Evolutionary conservation across 2,113 vertebrate genomes (phyloP).

Genomic region (Australoheros scitulus): DNA sequence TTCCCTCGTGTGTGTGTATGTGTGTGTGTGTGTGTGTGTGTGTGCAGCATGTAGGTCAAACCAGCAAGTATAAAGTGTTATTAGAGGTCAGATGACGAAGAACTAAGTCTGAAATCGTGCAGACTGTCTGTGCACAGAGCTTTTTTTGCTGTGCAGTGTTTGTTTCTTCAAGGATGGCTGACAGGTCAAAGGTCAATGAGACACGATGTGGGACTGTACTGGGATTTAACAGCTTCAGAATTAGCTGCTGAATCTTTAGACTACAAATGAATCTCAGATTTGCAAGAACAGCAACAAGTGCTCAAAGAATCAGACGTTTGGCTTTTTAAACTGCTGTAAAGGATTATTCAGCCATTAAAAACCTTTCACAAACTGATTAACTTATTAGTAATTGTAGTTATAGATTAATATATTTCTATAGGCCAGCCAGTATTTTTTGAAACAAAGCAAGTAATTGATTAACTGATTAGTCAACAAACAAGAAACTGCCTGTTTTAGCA

Average conservation of each 20-base stretch:
- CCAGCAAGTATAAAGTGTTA: no score
- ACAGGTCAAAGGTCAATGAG: neutral
- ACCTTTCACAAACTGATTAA: neutral
- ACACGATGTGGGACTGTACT: neutral
- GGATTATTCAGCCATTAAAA: no score
- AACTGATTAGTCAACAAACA: neutral
- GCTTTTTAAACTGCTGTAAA: neutral
- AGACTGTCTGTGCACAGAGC: neutral
- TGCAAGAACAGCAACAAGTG: neutral
- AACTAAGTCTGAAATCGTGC: neutral
- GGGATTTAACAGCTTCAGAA: neutral
- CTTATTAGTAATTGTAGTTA: neutral
- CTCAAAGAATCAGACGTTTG: neutral
- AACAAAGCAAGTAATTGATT: neutral
- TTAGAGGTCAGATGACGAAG: neutral
- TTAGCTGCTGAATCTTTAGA: neutral
- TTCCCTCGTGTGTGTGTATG: neutral
- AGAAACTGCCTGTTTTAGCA: neutral
- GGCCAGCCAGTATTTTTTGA: neutral
- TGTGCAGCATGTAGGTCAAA: neutral
- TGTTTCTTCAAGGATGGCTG: neutral
- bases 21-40: no score
- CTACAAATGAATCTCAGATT: neutral
- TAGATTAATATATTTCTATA: neutral
- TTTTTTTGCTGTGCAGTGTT: neutral